A percentile compares a stretch with the other conserved stretches of the same genome.
These are phyloP conservation scores for Aurelia aurita complex sp. Pacific DNA, from an alignment of 30 jellyfish, hydroid and myxozoan species.

Conservation along the genomic window DNA sequence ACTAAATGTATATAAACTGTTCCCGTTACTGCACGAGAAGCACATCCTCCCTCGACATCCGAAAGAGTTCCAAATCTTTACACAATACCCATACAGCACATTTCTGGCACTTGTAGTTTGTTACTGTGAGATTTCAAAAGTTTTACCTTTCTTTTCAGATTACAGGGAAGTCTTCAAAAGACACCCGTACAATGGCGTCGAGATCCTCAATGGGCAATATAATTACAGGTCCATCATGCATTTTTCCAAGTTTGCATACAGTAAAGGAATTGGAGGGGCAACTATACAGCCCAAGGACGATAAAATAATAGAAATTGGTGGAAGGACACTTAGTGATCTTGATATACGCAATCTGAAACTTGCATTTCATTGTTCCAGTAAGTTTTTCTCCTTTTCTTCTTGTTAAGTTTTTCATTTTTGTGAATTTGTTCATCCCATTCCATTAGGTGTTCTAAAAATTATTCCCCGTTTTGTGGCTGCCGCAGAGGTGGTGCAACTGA, in stretches of 20 bases:
- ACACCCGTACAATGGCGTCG: constrained; percentile 26
- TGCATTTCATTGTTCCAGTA: constrained; percentile 32
- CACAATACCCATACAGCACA: too few relatives aligned
- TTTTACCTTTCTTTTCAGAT: neutral
- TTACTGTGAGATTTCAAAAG: neutral
- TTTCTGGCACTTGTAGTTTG: too few relatives aligned
- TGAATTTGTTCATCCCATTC: too few relatives aligned
- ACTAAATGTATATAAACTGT: too few relatives aligned
- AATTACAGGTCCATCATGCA: constrained; percentile 59
- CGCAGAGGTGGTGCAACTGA: too few relatives aligned
- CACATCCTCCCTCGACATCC: too few relatives aligned
- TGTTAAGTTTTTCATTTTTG: too few relatives aligned
- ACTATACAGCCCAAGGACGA: constrained; percentile 50
- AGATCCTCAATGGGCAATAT: constrained; percentile 32
- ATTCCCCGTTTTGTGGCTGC: too few relatives aligned
- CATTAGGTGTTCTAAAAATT: too few relatives aligned
- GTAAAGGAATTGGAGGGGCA: constrained; percentile 11
- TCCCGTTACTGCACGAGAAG: too few relatives aligned
- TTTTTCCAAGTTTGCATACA: constrained; percentile 45
- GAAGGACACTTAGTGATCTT: constrained; percentile 8
- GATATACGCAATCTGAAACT: constrained; percentile 34
- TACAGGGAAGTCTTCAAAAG: constrained; percentile 31
- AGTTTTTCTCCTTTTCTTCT: neutral
- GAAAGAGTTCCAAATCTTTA: too few relatives aligned
- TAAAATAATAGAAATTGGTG: constrained; percentile 40